Percentiles rank a stretch among this genome's conserved stretches.
phyloP scores from a whole-genome alignment of 2,888 invertebrate genomes.

The Magallana nippona region DNA sequence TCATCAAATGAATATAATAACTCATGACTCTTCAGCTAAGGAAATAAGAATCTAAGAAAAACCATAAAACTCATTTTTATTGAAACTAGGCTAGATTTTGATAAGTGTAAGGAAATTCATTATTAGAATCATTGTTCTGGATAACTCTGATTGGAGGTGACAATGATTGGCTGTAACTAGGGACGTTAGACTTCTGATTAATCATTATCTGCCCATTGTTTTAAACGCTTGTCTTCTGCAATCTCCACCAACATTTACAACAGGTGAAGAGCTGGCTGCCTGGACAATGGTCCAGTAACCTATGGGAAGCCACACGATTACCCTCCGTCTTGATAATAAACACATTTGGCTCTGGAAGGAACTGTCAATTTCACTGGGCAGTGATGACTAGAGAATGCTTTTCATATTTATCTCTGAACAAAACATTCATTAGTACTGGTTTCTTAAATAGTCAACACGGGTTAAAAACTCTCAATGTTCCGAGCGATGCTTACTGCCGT shows the following conservation, averaged over 20 bases:
- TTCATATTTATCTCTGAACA: not conserved
- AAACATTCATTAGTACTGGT: slow-evolving; percentile 3
- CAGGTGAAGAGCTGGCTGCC: not conserved
- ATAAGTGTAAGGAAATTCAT: too few species aligned
- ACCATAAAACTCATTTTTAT: too few species aligned
- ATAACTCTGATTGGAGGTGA: not conserved
- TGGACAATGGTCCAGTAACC: not conserved
- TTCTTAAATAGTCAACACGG: not conserved
- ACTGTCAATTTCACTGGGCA: slow-evolving; percentile 19
- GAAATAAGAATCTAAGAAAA: too few species aligned
- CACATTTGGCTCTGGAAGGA: slow-evolving; percentile 8
- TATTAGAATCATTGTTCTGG: too few species aligned
- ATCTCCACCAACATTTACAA: slow-evolving; percentile 11
- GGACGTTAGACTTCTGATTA: not conserved
- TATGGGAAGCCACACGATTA: not conserved
- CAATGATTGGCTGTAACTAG: slow-evolving; percentile 22
- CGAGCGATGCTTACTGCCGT: not conserved
- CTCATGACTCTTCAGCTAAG: too few species aligned
- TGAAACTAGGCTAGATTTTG: too few species aligned
- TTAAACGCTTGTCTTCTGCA: not conserved
- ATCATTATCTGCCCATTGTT: slow-evolving; percentile 10
- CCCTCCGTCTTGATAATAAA: slow-evolving; percentile 1
- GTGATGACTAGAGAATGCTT: not conserved
- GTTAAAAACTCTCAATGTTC: not conserved
- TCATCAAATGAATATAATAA: too few species aligned